These are phyloP conservation scores for Herminia tarsipennalis DNA, from an alignment of 2,888 invertebrate genomes.

Conservation along the genomic window DNA sequence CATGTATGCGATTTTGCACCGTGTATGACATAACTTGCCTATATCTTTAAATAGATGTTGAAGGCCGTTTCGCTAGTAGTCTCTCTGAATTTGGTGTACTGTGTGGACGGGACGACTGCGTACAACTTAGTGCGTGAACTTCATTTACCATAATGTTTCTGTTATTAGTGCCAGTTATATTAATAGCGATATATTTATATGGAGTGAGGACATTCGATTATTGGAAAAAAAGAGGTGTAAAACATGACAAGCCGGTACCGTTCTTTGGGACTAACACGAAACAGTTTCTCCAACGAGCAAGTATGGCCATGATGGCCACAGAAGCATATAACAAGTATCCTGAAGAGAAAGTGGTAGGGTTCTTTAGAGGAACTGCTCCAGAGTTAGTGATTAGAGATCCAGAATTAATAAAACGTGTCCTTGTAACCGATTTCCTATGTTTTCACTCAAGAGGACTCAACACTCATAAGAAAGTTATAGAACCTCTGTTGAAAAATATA, in stretches of 20 bases:
- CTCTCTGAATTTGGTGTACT: slow-evolving; percentile 1
- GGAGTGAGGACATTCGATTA: slow-evolving; percentile 64
- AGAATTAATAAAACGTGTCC: slow-evolving; percentile 67
- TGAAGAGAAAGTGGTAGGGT: slow-evolving; percentile 72
- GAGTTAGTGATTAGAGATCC: slow-evolving; percentile 73
- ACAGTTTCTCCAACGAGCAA: slow-evolving; percentile 62
- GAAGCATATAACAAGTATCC: slow-evolving; percentile 68
- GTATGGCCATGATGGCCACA: slow-evolving; percentile 68
- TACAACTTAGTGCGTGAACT: neutral
- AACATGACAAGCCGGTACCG: slow-evolving; percentile 67
- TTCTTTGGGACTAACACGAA: slow-evolving; percentile 65
- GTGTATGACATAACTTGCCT: neutral
- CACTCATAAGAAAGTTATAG: slow-evolving; percentile 64
- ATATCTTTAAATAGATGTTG: slow-evolving; percentile 3
- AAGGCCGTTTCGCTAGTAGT: slow-evolving; percentile 16
- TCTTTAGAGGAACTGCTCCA: slow-evolving; percentile 61
- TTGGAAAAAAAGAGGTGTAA: slow-evolving; percentile 69
- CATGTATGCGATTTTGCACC: neutral
- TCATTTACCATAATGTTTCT: slow-evolving; percentile 50
- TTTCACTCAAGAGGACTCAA: slow-evolving; percentile 70
- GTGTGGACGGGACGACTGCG: slow-evolving; percentile 7
- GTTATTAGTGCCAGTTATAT: slow-evolving; percentile 42
- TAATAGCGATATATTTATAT: slow-evolving; percentile 58
- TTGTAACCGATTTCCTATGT: slow-evolving; percentile 66
- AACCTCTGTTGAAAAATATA: slow-evolving; percentile 71